Base-by-base conservation (phyloP, 2,797 vertebrate species). In the Staurois parvus region DNA sequence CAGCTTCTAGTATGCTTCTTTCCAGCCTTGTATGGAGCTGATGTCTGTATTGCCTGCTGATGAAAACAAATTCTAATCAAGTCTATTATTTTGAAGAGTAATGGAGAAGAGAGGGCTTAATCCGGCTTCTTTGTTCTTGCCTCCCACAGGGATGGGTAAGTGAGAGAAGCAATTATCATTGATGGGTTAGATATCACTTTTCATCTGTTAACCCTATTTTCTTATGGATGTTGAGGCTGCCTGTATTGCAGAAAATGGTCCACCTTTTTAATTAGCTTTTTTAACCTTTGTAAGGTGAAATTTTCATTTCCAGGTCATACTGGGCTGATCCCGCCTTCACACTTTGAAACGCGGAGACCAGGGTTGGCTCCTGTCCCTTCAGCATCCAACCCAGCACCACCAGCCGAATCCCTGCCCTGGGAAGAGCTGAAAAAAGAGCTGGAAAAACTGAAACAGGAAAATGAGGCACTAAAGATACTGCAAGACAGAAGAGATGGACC, bases 321-420 rank as follows among this genome's bases (percentile, higher is more conserved):
- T 21, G 85, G 88, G 19, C 82, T 94, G 73, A 90, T 94, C n/a
- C 92, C 92, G 4, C 93, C 93, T 24, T 93, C 93, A 8, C 92
- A 93, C 81, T 93, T 94, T 85, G 89, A 92, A 88, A 83, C 85
- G 40, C 89, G 78, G 69, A 87, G 81, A 26, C 83, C 88, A 77
- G 37, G 76, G 24, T 73, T 90, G n/a, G 37, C 88, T 64, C 40
- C 84, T n/a, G 72, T 88, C 59, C 29, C 13, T 1, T 29, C 40
- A 19, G 45, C 48, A 8, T 8, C 45, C 3, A 11, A 32, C 19
- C 32, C 73, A 11, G 40, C n/a, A 0, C 28, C 37, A 15, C 48
- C 62, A 4, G 1, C 77, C 9, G 74, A 69, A 30, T 0, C 62
- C 7, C 69, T 19, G 12, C 70, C 84, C 4, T 78, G 79, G 85